Percentiles rank a stretch among this genome's conserved stretches.
phyloP scores from a whole-genome alignment of 2,797 vertebrate genomes.

The Cossypha polioptera region DNA sequence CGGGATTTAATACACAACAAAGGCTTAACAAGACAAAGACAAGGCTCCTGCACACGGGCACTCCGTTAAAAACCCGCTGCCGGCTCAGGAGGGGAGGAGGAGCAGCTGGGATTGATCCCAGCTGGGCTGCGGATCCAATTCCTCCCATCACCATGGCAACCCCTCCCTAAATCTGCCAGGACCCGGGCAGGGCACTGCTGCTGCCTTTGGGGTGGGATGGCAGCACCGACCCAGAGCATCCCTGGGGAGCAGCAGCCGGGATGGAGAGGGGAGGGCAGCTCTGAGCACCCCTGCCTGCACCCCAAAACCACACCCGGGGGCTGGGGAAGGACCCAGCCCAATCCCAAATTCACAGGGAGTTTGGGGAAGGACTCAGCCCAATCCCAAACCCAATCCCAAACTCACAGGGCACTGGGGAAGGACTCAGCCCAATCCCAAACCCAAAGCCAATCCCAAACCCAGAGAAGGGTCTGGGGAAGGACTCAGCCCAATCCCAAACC shows the following conservation, averaged over 20 bases:
- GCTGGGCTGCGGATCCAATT: constrained; percentile 9
- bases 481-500: no score
- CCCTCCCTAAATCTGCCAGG: constrained; percentile 63
- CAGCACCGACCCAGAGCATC: no score
- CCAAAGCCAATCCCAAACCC: no score
- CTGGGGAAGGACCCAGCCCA: no score
- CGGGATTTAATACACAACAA: constrained; percentile 50
- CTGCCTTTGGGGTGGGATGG: not conserved
- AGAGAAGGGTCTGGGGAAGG: no score
- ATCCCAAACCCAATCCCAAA: no score
- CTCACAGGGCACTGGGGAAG: no score
- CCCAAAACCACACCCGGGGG: no score
- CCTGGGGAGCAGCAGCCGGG: rapidly evolving
- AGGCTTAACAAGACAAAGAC: constrained; percentile 58
- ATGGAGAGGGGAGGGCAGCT: not conserved
- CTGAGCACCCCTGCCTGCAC: not conserved
- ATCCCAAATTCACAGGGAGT: no score
- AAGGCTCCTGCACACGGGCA: constrained; percentile 12
- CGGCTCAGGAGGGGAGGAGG: constrained; percentile 11
- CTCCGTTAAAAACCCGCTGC: constrained; percentile 22
- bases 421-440: no score
- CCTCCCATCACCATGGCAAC: constrained; percentile 62
- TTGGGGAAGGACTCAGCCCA: no score
- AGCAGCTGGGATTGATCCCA: constrained; percentile 48
- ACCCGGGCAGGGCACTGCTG: constrained; percentile 66